phyloP scores from a whole-genome alignment of 2,888 invertebrate species.

The Acrobasis repandana region DNA sequence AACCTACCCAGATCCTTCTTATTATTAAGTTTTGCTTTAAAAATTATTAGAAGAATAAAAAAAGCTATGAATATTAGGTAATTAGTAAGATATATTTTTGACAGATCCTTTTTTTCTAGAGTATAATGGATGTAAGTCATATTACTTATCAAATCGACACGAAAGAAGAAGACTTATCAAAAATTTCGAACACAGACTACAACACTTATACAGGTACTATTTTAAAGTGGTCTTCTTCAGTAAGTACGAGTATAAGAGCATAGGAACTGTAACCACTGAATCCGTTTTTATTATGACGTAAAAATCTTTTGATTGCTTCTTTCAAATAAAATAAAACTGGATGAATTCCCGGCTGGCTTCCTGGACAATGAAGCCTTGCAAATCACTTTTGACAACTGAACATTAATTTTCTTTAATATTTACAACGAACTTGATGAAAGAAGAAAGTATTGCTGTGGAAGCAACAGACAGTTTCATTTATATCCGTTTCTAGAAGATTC shows the following conservation, averaged over 20 bases:
- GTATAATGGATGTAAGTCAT: too few species aligned
- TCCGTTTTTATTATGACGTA: conserved; percentile 21
- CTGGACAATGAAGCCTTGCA: conserved; percentile 8
- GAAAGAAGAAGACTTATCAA: too few species aligned
- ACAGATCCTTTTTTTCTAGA: too few species aligned
- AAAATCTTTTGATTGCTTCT: conserved; percentile 17
- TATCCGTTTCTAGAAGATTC: too few species aligned
- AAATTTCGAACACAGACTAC: too few species aligned
- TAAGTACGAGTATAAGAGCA: conserved; percentile 3
- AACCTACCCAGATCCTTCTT: not conserved
- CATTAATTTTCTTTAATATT: conserved; percentile 20
- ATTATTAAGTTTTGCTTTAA: not conserved
- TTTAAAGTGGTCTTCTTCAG: not conserved
- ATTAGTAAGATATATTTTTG: too few species aligned
- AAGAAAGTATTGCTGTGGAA: not conserved
- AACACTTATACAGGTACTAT: too few species aligned
- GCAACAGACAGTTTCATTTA: not conserved
- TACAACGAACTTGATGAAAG: not conserved
- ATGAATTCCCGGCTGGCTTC: conserved; percentile 15
- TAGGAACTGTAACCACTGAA: conserved; percentile 6
- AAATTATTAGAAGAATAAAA: too few species aligned
- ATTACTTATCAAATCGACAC: too few species aligned
- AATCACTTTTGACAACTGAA: conserved; percentile 17
- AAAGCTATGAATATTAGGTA: too few species aligned
- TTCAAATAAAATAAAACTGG: conserved; percentile 17